Conservation (phyloP, 2,888 invertebrate genomes). For the Hoplodrina ambigua region DNA sequence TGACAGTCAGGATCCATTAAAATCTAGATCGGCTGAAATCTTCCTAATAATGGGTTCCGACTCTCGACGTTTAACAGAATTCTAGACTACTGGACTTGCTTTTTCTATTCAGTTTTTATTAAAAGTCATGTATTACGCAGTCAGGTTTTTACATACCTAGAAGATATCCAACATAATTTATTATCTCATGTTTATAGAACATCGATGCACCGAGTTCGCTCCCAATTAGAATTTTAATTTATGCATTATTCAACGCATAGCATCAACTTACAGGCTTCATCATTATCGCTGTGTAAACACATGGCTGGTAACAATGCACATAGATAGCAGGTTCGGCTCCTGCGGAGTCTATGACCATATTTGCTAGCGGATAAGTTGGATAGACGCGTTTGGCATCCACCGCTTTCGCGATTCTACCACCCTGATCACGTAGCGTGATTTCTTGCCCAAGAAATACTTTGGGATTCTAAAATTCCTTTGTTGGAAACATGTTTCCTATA, state of each 20-base stretch:
- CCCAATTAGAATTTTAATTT: constrained; percentile 54
- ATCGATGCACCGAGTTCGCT: constrained; percentile 31
- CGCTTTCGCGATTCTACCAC: constrained; percentile 73
- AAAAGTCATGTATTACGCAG: too few relatives aligned
- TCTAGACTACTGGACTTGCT: too few relatives aligned
- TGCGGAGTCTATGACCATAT: constrained; percentile 77
- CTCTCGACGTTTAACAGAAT: too few relatives aligned
- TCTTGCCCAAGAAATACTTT: constrained; percentile 74
- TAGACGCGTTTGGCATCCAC: constrained; percentile 74
- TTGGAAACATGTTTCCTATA: constrained; percentile 68
- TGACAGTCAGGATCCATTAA: too few relatives aligned
- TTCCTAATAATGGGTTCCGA: too few relatives aligned
- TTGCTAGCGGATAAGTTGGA: constrained; percentile 69
- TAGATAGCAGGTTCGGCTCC: constrained; percentile 66
- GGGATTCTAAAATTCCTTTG: constrained; percentile 77
- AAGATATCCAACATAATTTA: constrained; percentile 40
- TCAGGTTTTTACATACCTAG: constrained; percentile 17
- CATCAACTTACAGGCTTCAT: constrained; percentile 45
- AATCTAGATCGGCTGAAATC: too few relatives aligned
- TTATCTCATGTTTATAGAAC: constrained; percentile 37
- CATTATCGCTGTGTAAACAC: constrained; percentile 59
- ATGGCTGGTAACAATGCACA: constrained; percentile 62
- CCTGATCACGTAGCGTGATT: constrained; percentile 78
- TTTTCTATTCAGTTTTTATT: too few relatives aligned
- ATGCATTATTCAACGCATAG: constrained; percentile 54